Evolutionary conservation across 2,797 vertebrate species (phyloP), one percentile per base, ranked within the genome.

Genomic region (Danio aesculapii): DNA sequence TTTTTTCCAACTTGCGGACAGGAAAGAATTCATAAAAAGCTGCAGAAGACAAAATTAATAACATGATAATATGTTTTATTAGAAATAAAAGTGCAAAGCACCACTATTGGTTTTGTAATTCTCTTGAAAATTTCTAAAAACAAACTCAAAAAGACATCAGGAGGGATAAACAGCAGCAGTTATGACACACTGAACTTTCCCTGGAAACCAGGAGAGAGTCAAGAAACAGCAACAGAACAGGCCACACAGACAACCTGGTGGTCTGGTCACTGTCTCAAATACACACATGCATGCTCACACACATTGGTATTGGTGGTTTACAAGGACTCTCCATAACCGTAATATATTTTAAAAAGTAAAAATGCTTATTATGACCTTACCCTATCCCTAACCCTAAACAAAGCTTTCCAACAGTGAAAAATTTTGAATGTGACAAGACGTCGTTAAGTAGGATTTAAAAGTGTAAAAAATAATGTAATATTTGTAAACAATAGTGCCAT

Each of bases 71-170:
- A 66, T 12, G 11, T 63, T 76, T 85, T 68, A 83, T 76, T 46
- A 19, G 59, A 73, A 81, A 57, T 80, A 80, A 82, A 84, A 57
- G 50, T 83, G 53, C 44, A 76, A 39, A 6, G 57, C 71, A 49
- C 67, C 84, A 85, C 85, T 92, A 89, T 90, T 91, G 88, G 80
- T 86, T 89, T 90, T 91, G 70, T 89, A 88, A 86, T 90, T 82
- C 89, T 87, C 86, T 88, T 88, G 91, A 91, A 92, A 91, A 93
- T 92, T 92, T 94, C 90, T 91, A 53, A 92, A 92, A 93, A 93
- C 89, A 93, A 92, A 89, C 89, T 80, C 61, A 84, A 87, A 84
- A 83, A 87, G 91, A 87, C 85, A 88, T 90, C 89, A 90, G 90
- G 91, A 90, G 92, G 92, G 93, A 90, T 92, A 94, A 92, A 93